Conservation (phyloP, 2,888 invertebrate species). For the Coenonympha arcania region DNA sequence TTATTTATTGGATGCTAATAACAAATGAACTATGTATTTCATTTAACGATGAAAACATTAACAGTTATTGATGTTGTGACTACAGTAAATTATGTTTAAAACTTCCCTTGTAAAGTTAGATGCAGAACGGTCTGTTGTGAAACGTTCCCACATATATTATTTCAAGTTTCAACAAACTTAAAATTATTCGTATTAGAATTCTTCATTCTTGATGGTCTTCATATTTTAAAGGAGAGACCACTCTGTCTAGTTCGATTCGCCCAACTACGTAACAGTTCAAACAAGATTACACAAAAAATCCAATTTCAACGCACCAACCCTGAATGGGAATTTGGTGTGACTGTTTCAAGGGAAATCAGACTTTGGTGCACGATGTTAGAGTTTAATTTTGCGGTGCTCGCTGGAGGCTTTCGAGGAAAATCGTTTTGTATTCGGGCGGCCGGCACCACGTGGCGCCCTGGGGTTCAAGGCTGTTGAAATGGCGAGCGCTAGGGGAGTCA, state of each 20-base stretch:
- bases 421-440: conserved; percentile 55
- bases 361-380: conserved; percentile 39
- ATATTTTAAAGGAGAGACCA: conserved; percentile 4
- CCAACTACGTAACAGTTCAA: conserved; percentile 23
- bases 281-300: conserved; percentile 24
- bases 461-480: conserved; percentile 56
- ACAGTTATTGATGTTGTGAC: too few species aligned
- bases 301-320: conserved; percentile 29
- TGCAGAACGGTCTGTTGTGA: too few species aligned
- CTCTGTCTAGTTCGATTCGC: conserved; percentile 13
- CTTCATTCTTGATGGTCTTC: not conserved
- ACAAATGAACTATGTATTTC: too few species aligned
- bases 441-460: conserved; percentile 59
- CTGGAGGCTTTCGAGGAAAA: conserved; percentile 48
- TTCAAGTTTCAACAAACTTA: not conserved
- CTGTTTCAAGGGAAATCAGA: conserved; percentile 39
- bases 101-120: too few species aligned
- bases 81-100: too few species aligned
- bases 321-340: conserved; percentile 30
- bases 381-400: conserved; percentile 40
- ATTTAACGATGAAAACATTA: too few species aligned
- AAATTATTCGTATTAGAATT: not conserved
- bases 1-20: too few species aligned
- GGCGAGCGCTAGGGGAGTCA: conserved; percentile 38
- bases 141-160: too few species aligned